These are phyloP conservation scores for Heliconius hortense DNA, from an alignment of 2,888 invertebrate genomes.

Conservation along the genomic window DNA sequence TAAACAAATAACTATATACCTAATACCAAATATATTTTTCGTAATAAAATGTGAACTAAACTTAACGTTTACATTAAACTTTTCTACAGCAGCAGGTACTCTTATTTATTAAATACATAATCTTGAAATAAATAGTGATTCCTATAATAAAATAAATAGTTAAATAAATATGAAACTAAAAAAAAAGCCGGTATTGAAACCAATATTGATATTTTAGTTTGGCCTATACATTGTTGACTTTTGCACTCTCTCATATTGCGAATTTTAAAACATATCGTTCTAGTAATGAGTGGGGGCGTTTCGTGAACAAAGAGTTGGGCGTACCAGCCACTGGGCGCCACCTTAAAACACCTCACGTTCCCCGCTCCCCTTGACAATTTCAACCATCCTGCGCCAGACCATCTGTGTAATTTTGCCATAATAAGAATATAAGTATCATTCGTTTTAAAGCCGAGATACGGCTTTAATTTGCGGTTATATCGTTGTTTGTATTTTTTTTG, in stretches of 20 bases:
- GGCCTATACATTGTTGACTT: slow-evolving; percentile 8
- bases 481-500: background rate
- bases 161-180: background rate
- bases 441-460: background rate
- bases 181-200: background rate
- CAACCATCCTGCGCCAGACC: slow-evolving; percentile 62
- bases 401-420: slow-evolving; percentile 43
- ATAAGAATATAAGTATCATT: background rate
- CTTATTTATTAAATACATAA: background rate
- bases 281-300: slow-evolving; percentile 76
- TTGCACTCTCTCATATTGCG: slow-evolving; percentile 38
- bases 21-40: background rate
- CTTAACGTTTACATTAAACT: background rate
- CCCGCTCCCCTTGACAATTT: slow-evolving; percentile 48
- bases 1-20: background rate
- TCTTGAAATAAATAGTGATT: background rate
- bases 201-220: background rate
- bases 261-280: slow-evolving; percentile 60
- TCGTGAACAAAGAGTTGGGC: slow-evolving; percentile 80
- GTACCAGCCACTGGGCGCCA: slow-evolving; percentile 71
- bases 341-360: slow-evolving; percentile 52
- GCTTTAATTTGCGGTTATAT: background rate
- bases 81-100: background rate
- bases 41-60: background rate
- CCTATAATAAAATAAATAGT: background rate